Evolutionary conservation across 2,797 vertebrate species (phyloP).

Genomic region (Mus caroli): DNA sequence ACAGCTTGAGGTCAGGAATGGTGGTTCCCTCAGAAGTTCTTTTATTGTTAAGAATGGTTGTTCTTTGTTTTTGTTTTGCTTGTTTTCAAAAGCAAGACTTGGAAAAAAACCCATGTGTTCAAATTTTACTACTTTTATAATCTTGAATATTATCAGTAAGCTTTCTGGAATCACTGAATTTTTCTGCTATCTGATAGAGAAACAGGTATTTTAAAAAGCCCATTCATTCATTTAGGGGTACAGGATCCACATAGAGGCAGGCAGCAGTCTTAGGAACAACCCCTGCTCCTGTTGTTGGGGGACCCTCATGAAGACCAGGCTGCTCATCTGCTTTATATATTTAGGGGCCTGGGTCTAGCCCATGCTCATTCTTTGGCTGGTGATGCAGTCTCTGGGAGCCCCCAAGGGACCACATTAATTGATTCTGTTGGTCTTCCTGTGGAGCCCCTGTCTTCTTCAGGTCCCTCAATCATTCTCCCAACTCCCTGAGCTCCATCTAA

Average conservation of each 20-base stretch:
- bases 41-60: no score
- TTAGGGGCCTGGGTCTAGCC: background rate
- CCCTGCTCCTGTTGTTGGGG: background rate
- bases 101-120: background rate
- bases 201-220: background rate
- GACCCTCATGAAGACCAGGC: background rate
- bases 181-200: conserved; percentile 18
- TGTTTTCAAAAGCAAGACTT: conserved; percentile 49
- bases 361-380: background rate
- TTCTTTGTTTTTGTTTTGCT: background rate
- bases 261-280: background rate
- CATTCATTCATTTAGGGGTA: background rate
- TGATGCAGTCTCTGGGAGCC: no score
- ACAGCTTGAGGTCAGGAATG: no score
- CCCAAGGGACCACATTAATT: no score
- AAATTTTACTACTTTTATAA: background rate
- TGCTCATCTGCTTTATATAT: background rate
- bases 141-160: background rate
- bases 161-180: background rate
- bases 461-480: no score
- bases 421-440: no score
- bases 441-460: no score
- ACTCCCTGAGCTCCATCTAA: no score
- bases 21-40: no score
- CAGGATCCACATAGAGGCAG: background rate